Evolutionary conservation across 1,140 invertebrate species (phyloP), one percentile per base, ranked within the genome.

Genomic region (Penaeus indicus): DNA sequence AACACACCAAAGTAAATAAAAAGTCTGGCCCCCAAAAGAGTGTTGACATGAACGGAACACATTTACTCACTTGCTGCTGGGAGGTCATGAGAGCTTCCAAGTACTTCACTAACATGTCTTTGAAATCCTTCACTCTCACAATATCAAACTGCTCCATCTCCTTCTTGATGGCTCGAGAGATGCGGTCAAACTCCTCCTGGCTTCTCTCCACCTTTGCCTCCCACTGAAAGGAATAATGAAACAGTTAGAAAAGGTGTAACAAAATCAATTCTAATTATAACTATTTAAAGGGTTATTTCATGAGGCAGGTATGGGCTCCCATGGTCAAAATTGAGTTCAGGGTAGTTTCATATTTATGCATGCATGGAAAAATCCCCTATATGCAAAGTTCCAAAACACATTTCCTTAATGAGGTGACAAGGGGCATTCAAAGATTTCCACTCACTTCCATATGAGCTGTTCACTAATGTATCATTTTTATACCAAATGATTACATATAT

Each of bases 151-250:
- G 94, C 91, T 98, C 97, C 92, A 99, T 95, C 93, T 99, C 99
- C 87, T 97, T 96, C 92, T 99, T 98, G 90, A 99, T 99, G 93
- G 97, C 97, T 91, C 96, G 95, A 1, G 98, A 99, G 92, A 99
- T 99, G 91, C 96, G 96, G 92, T 99, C 96, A 93, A 99, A 99
- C 92, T 99, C 98, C 92, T 99, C 97, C 92, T 99, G 97, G 16
- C 97, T 97, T 91, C 97, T 95, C 92, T 99, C 98, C 16, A 99
- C 98, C 93, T 99, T 99, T 1, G 96, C 94, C 92, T 99, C 97
- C 97, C 97, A 99, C 95, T 98, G 91, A 8, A 92, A 92, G 90
- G 85, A 82, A 79, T 84, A 88, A 89, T 47, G 19, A 81, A 89
- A 4, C 63, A 25, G 62, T 25, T 42, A 47, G 81, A 72, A 91